Evolutionary conservation across 2,888 invertebrate genomes (phyloP).

Genomic region (Copidosoma aretas): DNA sequence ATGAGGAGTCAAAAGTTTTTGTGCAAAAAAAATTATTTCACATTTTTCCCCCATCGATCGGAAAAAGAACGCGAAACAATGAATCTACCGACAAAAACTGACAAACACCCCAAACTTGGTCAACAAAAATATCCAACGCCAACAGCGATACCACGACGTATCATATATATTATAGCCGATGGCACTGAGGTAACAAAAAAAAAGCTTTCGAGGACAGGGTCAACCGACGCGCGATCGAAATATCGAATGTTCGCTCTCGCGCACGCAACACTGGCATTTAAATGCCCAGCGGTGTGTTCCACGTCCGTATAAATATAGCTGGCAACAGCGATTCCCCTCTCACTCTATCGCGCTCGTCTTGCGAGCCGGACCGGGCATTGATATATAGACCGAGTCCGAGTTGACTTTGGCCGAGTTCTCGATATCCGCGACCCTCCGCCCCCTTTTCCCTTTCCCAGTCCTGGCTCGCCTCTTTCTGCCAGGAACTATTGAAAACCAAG

Average conservation of each 20-base stretch:
- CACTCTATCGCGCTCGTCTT: not conserved
- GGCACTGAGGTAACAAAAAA: not conserved
- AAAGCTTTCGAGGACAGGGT: not conserved
- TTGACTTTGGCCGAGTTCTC: conserved; percentile 34
- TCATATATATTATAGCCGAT: too few relatives aligned
- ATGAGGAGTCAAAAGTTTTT: too few relatives aligned
- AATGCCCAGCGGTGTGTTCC: conserved; percentile 3
- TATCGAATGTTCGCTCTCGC: not conserved
- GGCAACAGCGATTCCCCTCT: too few relatives aligned
- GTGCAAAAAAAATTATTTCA: too few relatives aligned
- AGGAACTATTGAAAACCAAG: conserved; percentile 2
- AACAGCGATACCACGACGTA: too few relatives aligned
- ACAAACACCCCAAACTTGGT: too few relatives aligned
- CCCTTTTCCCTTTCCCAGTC: not conserved
- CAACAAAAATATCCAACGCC: too few relatives aligned
- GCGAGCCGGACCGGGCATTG: conserved; percentile 21
- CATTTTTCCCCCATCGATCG: too few relatives aligned
- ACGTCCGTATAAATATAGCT: too few relatives aligned
- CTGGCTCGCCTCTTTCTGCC: not conserved
- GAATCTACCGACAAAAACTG: too few relatives aligned
- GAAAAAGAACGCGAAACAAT: too few relatives aligned
- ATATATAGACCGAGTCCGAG: conserved; percentile 14
- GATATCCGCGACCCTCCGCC: conserved; percentile 5
- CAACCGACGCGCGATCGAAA: not conserved
- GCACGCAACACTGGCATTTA: conserved; percentile 7